These are phyloP conservation scores for Corythaixoides concolor DNA, from an alignment of 2,113 vertebrate species.

Conservation along the genomic window DNA sequence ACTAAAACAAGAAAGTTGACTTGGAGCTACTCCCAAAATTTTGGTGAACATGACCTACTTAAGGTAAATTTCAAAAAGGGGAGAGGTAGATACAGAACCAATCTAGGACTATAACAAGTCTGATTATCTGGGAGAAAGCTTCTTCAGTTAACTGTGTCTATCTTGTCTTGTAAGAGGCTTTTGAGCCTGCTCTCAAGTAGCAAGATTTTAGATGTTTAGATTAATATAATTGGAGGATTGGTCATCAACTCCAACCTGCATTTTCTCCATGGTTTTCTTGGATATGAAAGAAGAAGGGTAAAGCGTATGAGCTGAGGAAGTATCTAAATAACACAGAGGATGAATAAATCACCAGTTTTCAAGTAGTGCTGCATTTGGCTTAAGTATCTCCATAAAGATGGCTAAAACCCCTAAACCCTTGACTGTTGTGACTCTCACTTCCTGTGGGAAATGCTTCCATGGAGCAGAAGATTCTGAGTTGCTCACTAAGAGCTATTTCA, in stretches of 20 bases:
- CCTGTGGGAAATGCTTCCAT: background rate
- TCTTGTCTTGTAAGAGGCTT: background rate
- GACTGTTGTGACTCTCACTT: background rate
- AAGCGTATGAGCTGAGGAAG: background rate
- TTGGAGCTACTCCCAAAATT: slow-evolving; percentile 81
- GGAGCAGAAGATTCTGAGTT: background rate
- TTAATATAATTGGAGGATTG: background rate
- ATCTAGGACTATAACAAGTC: background rate
- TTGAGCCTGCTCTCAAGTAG: background rate
- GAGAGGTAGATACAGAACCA: background rate
- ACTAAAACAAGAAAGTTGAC: slow-evolving; percentile 79
- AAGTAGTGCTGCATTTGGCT: background rate
- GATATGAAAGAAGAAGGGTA: background rate
- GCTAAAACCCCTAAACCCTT: background rate
- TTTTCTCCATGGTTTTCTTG: background rate
- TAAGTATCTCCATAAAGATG: background rate
- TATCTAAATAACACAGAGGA: background rate
- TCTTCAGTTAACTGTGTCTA: background rate
- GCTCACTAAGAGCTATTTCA: background rate
- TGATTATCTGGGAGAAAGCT: background rate
- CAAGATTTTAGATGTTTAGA: background rate
- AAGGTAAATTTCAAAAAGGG: slow-evolving; percentile 77
- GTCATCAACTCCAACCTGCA: background rate
- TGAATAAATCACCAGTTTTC: background rate
- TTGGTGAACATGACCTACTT: slow-evolving; percentile 85